A percentile compares a stretch with the other conserved stretches of the same genome.
These are phyloP conservation scores for Cephus nigrinus DNA, from an alignment of 2,888 invertebrate genomes.

Conservation along the genomic window DNA sequence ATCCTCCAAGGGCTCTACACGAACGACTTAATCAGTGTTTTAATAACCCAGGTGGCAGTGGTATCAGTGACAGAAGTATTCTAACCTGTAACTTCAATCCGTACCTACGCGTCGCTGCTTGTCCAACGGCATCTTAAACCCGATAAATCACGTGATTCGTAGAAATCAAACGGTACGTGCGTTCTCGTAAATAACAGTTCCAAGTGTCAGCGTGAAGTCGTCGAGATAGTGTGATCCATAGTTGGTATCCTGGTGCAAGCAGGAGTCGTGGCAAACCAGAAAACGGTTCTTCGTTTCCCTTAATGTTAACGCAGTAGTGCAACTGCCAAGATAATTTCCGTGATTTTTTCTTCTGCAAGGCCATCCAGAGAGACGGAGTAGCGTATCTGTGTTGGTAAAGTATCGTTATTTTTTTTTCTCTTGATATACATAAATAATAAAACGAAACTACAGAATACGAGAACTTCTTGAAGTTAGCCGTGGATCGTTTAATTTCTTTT, in stretches of 20 bases:
- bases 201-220: neutral
- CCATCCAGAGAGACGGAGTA: neutral
- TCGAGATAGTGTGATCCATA: neutral
- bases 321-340: conserved; percentile 35
- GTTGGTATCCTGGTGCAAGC: neutral
- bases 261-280: neutral
- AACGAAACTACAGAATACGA: too few relatives aligned
- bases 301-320: conserved; percentile 24
- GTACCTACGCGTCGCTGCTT: too few relatives aligned
- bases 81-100: neutral
- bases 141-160: neutral
- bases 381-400: neutral
- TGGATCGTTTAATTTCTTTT: too few relatives aligned
- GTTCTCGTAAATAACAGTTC: neutral
- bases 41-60: neutral
- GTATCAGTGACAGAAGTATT: neutral
- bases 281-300: conserved; percentile 6
- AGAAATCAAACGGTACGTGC: neutral
- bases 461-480: too few relatives aligned
- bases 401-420: neutral
- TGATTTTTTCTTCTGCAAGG: neutral
- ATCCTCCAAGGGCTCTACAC: neutral
- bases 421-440: neutral
- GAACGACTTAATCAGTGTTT: neutral
- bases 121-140: neutral